Base-by-base conservation (phyloP, 2,113 vertebrate species). In the Paedocypris sp. region DNA sequence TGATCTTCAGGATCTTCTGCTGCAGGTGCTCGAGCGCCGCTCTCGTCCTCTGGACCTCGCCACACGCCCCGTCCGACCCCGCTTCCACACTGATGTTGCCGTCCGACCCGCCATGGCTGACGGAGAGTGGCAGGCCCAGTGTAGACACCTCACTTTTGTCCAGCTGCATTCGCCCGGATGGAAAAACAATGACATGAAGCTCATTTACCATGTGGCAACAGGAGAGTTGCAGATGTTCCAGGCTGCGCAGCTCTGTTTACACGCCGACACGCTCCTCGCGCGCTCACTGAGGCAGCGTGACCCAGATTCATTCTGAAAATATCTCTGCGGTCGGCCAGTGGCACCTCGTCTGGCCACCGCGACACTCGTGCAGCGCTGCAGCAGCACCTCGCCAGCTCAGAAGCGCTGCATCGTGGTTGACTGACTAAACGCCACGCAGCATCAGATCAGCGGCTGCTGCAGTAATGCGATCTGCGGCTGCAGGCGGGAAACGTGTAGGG, bases 1-100 rank as follows among this genome's bases (percentile, higher is more conserved):
- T 99, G 83, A 99, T 91, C 81, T 96, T 97, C 58, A 99, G 87
- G 78, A 97, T 89, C 83, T 99, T 99, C 83, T 99, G 94, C 83
- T 95, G 93, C 77, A 98, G 85, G 75, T 99, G 95, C 50, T 97
- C 93, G 31, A 98, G 86, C 72, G 95, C 95, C 0, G 77, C 92
- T 6, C 93, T 92, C 0, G 91, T 94, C 49, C 94, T 78, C 52
- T 95, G 94, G 0, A 91, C 91, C 79, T 98, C 95, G 0, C 83
- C 85, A 1, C 83, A 76, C 1, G 68, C 68, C 60, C 79, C 80
- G 1, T 67, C 75, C n/a, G 68, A 73, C 2, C 72, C 75, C 0
- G 63, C 71, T 58, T 97, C 94, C 66, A 89, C 74, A 60, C 90
- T 94, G 81, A 94, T 75, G 79, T 90, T 89, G 56, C 86, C 87